These are phyloP conservation scores for Euzophera pinguis DNA, from an alignment of 2,888 invertebrate species.

Conservation along the genomic window DNA sequence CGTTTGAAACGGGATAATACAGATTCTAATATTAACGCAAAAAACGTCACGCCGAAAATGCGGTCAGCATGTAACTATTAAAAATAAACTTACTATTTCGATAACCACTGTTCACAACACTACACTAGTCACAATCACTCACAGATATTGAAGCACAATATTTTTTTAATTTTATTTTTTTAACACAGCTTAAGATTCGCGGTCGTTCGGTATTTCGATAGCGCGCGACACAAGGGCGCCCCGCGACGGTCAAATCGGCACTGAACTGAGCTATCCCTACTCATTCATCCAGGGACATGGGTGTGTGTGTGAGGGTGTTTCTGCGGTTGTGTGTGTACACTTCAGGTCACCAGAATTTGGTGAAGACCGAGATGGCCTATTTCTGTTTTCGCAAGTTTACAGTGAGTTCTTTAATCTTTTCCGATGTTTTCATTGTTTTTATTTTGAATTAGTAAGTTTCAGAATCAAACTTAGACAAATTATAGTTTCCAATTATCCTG, in stretches of 20 bases:
- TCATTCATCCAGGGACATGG: slow-evolving; percentile 31
- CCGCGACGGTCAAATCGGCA: slow-evolving; percentile 31
- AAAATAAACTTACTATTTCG: slow-evolving; percentile 37
- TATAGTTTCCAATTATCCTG: too few relatives aligned
- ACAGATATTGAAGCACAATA: background rate
- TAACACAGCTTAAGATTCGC: background rate
- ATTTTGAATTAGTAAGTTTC: background rate
- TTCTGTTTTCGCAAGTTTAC: slow-evolving; percentile 28
- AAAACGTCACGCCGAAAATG: slow-evolving; percentile 16
- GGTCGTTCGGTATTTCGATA: slow-evolving; percentile 6
- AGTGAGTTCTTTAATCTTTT: slow-evolving; percentile 12
- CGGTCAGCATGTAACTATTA: slow-evolving; percentile 31
- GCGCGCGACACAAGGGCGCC: background rate
- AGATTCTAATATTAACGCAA: slow-evolving; percentile 12
- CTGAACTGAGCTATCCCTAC: slow-evolving; percentile 32
- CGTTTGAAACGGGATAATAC: background rate
- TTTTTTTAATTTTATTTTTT: slow-evolving; percentile 5
- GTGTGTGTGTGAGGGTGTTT: slow-evolving; percentile 39
- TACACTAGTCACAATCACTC: slow-evolving; percentile 9
- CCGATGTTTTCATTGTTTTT: background rate
- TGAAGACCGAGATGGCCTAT: slow-evolving; percentile 65
- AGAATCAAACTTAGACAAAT: too few relatives aligned
- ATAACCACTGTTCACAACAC: slow-evolving; percentile 4
- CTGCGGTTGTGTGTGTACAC: slow-evolving; percentile 43
- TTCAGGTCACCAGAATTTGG: slow-evolving; percentile 70